Evolutionary conservation across 2,888 invertebrate species (phyloP), one percentile per base, ranked within the genome.

Genomic region (Drosophila mimetica): DNA sequence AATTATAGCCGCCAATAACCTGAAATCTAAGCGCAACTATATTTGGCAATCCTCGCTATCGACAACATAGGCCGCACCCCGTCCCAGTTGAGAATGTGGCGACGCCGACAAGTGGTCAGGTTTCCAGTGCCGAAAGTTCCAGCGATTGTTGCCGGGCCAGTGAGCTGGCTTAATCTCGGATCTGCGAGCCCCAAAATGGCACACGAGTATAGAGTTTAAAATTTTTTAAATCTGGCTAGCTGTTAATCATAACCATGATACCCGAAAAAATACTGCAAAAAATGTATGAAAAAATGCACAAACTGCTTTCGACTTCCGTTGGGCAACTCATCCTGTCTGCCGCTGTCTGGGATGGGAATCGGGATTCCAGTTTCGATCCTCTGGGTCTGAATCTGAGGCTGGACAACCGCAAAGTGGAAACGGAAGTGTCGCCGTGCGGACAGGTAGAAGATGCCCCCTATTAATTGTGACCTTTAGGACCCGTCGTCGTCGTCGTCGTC

Each of bases 331-430:
- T 77, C 78, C 81, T 80, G 30, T 30, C 30, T 11, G 30, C 2
- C 11, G 9, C 9, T 11, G 30, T 9, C 58, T 22, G 58, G 18
- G 3, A 28, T 25, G 25, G 25, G 7, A 25, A 25, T 50, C 42
- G 28, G 36, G 48, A 34, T 53, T 18, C 76, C 73, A 9, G 69
- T 86, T 86, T 69, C 78, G 14, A 44, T 67, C 50, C 52, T 47
- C 61, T 7, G 7, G 7, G 1, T 25, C 25, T 7, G 7, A 25
- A 0, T 25, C 25, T 51, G 75, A 66, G 81, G 74, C 61, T 61
- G 53, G 71, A 28, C 77, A 59, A 83, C 87, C 89, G 75, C 89
- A 89, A 86, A 89, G 85, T 88, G 88, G 88, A 89, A 88, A 83
- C 88, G 88, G 89, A 88, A 89, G 89, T 89, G 80, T 84, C 79